Evolutionary conservation across 2,113 vertebrate species (phyloP).

Genomic region (Dicentrarchus labrax): DNA sequence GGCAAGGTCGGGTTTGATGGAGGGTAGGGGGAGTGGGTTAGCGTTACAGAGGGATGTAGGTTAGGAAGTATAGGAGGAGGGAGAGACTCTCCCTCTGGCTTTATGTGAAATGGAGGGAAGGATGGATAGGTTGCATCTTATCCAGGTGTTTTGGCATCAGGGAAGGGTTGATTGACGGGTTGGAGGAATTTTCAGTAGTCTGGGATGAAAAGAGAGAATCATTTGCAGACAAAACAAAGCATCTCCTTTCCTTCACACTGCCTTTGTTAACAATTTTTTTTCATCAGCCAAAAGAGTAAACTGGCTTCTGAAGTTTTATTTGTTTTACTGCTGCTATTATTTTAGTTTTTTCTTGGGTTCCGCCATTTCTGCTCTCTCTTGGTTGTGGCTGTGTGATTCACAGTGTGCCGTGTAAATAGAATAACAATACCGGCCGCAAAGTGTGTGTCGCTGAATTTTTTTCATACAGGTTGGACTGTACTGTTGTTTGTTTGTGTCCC

Average conservation of each 20-base stretch:
- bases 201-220: not conserved
- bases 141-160: slow-evolving; percentile 31
- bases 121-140: not conserved
- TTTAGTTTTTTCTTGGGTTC: not conserved
- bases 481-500: not conserved
- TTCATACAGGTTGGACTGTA: not conserved
- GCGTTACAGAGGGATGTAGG: slow-evolving; percentile 13
- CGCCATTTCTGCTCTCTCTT: not conserved
- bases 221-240: not conserved
- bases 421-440: not conserved
- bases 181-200: not conserved
- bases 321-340: slow-evolving; percentile 8
- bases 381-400: not conserved
- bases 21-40: slow-evolving; percentile 16
- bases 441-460: not conserved
- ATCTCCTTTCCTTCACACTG: not conserved
- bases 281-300: not conserved
- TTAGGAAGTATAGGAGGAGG: not conserved
- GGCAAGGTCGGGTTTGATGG: slow-evolving; percentile 50
- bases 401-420: not conserved
- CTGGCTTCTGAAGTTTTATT: not conserved
- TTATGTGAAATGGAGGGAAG: slow-evolving; percentile 1
- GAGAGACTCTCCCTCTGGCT: not conserved
- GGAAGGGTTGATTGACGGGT: slow-evolving; percentile 15
- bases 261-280: not conserved